Evolutionary conservation across 1,140 invertebrate species (phyloP).

Genomic region (Phymorhynchus buccinoides): DNA sequence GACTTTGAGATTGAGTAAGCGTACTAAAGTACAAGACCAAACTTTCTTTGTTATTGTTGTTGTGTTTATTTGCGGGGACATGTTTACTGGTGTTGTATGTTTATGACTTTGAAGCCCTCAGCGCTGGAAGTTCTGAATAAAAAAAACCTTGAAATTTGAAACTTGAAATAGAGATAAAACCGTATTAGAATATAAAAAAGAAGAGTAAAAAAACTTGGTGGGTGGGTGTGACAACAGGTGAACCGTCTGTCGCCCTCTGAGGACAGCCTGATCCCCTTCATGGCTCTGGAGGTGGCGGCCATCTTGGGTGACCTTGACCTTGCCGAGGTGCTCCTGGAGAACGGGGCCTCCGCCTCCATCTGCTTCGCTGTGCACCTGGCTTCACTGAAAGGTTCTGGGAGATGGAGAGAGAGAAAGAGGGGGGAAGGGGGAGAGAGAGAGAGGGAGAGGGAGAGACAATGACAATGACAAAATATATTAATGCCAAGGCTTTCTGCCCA

Average conservation of each 20-base stretch:
- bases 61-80: no score
- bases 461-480: not conserved
- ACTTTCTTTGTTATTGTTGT: no score
- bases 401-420: not conserved
- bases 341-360: conserved; percentile 35
- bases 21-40: no score
- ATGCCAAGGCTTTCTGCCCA: no score
- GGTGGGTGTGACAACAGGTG: not conserved
- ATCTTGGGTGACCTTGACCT: conserved; percentile 24
- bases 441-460: not conserved
- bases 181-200: no score
- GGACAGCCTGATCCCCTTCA: conserved; percentile 19
- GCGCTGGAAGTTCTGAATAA: no score
- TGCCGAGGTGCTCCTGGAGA: conserved; percentile 30
- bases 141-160: no score
- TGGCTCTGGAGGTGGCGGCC: conserved; percentile 37
- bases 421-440: not conserved
- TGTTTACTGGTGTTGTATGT: no score
- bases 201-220: no score
- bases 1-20: no score
- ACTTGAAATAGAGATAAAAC: no score
- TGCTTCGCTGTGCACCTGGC: conserved; percentile 43
- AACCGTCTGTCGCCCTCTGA: conserved; percentile 12
- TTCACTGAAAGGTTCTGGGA: not conserved
- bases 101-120: no score